Conservation (phyloP, 2,113 vertebrate species). For the Spilogale gracilis region DNA sequence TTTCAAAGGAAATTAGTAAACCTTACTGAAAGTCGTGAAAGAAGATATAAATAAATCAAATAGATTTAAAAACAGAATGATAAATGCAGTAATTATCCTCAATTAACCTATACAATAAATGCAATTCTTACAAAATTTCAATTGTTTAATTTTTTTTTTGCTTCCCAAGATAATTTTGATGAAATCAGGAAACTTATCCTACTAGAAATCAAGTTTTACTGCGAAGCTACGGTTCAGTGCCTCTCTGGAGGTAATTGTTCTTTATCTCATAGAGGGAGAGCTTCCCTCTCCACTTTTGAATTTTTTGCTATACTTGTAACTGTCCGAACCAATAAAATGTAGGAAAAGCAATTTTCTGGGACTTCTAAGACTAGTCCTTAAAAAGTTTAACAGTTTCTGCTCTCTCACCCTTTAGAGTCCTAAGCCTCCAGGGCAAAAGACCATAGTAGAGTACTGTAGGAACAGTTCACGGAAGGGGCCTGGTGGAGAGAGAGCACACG, state of each 20-base stretch:
- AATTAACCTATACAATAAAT: neutral
- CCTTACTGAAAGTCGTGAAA: neutral
- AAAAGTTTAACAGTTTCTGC: neutral
- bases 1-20: slow-evolving; percentile 3
- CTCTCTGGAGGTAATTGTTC: neutral
- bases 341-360: neutral
- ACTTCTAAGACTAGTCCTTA: neutral
- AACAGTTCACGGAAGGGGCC: neutral
- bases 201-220: neutral
- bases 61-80: neutral
- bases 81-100: neutral
- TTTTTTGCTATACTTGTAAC: neutral
- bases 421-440: neutral
- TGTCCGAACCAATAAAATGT: neutral
- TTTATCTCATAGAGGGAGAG: neutral
- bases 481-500: neutral
- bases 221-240: neutral
- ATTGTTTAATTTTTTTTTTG: neutral
- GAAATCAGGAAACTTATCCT: neutral
- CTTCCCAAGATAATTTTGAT: neutral
- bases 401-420: neutral
- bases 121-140: slow-evolving; percentile 3
- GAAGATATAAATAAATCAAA: slow-evolving; percentile 19
- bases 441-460: neutral
- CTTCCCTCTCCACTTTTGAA: neutral